These are phyloP conservation scores for Saccostrea echinata DNA, from an alignment of 1,140 invertebrate genomes.

Conservation along the genomic window DNA sequence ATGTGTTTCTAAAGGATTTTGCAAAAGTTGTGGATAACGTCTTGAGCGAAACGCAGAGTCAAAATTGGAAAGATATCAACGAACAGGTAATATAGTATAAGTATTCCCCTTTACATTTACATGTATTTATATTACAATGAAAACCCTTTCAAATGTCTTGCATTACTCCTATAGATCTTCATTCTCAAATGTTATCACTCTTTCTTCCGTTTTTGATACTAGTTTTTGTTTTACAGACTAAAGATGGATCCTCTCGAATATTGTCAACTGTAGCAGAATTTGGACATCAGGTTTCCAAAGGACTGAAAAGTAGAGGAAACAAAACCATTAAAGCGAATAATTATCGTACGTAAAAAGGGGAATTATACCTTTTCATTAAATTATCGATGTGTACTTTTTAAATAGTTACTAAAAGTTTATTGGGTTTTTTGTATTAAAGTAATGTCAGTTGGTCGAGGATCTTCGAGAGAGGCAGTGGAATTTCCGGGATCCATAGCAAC, in stretches of 20 bases:
- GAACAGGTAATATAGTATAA: neutral
- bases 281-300: neutral
- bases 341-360: neutral
- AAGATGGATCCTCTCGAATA: neutral
- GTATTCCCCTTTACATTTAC: too few relatives aligned
- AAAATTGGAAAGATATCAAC: constrained; percentile 3
- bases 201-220: neutral
- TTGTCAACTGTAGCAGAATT: neutral
- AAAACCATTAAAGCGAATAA: neutral
- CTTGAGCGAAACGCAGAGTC: neutral
- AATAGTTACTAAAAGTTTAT: neutral
- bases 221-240: neutral
- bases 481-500: neutral
- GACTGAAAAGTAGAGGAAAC: neutral
- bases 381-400: too few relatives aligned
- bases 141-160: neutral
- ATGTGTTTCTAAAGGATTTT: neutral
- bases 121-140: too few relatives aligned
- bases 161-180: neutral
- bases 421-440: neutral
- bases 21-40: neutral
- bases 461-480: neutral
- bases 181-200: neutral
- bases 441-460: neutral
- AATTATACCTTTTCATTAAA: neutral